These are phyloP conservation scores for Whitmania pigra DNA, from an alignment of 1,140 invertebrate genomes.

Conservation along the genomic window DNA sequence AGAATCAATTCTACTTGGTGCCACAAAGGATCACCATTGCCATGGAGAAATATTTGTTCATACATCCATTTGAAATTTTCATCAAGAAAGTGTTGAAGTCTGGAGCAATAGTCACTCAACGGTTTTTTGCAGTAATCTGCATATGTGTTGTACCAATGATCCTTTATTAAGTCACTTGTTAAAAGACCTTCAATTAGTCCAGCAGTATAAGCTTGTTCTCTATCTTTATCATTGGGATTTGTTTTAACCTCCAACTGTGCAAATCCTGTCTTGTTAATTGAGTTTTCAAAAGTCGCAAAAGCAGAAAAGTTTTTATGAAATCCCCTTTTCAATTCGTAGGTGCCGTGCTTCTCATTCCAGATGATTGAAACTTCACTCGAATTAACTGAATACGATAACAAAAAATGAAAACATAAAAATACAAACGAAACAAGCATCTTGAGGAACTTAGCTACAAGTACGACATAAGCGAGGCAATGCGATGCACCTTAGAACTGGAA, in stretches of 20 bases:
- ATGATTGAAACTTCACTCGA: constrained; percentile 43
- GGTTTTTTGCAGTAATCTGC: constrained; percentile 49
- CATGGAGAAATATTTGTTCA: constrained; percentile 18
- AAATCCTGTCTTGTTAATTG: constrained; percentile 13
- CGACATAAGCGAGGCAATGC: too few relatives aligned
- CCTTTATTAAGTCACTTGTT: constrained; percentile 56
- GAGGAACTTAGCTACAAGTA: too few relatives aligned
- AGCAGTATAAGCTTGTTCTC: constrained; percentile 71
- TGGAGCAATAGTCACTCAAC: constrained; percentile 54
- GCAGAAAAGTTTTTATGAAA: constrained; percentile 14
- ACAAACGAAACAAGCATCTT: too few relatives aligned
- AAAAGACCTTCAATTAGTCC: constrained; percentile 64
- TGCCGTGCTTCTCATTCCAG: constrained; percentile 7
- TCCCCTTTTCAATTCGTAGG: constrained; percentile 12
- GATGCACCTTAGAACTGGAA: too few relatives aligned
- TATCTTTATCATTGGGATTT: constrained; percentile 33
- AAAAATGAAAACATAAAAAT: too few relatives aligned
- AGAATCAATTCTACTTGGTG: constrained; percentile 43
- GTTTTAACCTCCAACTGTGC: constrained; percentile 36
- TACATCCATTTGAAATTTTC: constrained; percentile 48
- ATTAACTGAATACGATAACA: too few relatives aligned
- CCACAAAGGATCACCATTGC: constrained; percentile 21
- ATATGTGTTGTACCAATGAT: constrained; percentile 66
- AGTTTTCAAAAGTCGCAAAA: constrained; percentile 7
- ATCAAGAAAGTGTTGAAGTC: constrained; percentile 53